Evolutionary conservation across 2,797 vertebrate genomes (phyloP).

Genomic region (Coreius guichenoti): DNA sequence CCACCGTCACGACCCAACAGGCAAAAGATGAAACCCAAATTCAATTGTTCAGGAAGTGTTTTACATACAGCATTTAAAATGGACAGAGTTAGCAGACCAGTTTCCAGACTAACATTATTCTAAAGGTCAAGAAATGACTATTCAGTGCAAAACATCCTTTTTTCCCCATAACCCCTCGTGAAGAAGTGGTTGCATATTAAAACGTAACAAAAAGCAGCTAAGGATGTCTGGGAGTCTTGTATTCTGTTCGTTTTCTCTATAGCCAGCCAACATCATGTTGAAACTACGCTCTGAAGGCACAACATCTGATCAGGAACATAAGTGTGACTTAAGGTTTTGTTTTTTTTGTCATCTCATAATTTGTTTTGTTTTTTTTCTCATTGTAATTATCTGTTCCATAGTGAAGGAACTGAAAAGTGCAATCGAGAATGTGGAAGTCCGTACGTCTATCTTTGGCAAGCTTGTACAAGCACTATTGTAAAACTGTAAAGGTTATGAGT

Average conservation of each 20-base stretch:
- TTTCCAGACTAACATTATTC: slow-evolving; percentile 90
- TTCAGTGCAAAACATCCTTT: slow-evolving; percentile 95
- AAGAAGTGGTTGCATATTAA: slow-evolving; percentile 99
- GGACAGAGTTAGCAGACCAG: slow-evolving; percentile 86
- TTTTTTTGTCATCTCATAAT: slow-evolving; percentile 45
- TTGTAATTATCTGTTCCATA: slow-evolving; percentile 84
- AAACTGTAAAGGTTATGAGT: slow-evolving; percentile 86
- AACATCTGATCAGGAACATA: slow-evolving; percentile 92
- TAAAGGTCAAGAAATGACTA: slow-evolving; percentile 87
- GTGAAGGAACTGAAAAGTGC: slow-evolving; percentile 92
- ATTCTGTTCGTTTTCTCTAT: slow-evolving; percentile 81
- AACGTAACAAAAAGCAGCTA: slow-evolving; percentile 98
- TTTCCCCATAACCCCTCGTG: slow-evolving; percentile 79
- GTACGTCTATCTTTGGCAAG: slow-evolving; percentile 99
- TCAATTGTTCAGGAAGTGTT: slow-evolving; percentile 78
- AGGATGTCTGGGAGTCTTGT: slow-evolving; percentile 81
- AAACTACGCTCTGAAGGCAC: slow-evolving; percentile 99
- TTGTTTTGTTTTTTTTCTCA: slow-evolving; percentile 73
- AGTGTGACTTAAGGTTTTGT: slow-evolving; percentile 80
- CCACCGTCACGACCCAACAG: slow-evolving; percentile 87
- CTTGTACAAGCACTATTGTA: slow-evolving; percentile 98
- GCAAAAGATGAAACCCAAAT: slow-evolving; percentile 87
- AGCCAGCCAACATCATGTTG: slow-evolving; percentile 93
- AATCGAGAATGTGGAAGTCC: slow-evolving; percentile 90
- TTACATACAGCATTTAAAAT: slow-evolving; percentile 69